A percentile compares a stretch with the other conserved stretches of the same genome.
Evolutionary conservation across 2,113 vertebrate genomes (phyloP).

Genomic region (Podarcis cretensis): DNA sequence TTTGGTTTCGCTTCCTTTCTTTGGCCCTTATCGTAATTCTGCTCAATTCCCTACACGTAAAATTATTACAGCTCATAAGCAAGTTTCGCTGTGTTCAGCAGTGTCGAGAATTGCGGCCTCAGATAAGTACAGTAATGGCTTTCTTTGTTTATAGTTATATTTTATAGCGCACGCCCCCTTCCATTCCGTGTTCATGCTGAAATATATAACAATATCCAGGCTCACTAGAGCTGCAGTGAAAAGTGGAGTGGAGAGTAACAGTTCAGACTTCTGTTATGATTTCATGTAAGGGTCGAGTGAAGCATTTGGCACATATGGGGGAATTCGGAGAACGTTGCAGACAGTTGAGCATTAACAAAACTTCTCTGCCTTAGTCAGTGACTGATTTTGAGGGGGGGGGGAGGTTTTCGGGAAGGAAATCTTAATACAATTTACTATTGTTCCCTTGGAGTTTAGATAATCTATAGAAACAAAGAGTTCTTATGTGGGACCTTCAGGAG

Average conservation of each 20-base stretch:
- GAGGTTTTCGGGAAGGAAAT: too few species aligned
- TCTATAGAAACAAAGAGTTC: not conserved
- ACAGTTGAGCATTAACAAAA: not conserved
- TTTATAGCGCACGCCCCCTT: not conserved
- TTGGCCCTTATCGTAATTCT: too few species aligned
- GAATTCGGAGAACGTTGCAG: not conserved
- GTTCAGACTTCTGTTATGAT: not conserved
- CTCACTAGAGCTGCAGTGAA: not conserved
- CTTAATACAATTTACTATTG: not conserved
- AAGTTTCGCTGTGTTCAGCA: not conserved
- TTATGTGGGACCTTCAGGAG: not conserved
- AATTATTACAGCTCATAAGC: not conserved
- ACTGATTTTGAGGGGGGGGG: not conserved
- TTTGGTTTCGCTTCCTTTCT: too few species aligned
- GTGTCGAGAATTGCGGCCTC: not conserved
- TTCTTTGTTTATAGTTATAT: not conserved
- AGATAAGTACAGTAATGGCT: not conserved
- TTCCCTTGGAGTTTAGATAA: not conserved
- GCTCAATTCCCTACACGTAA: too few species aligned
- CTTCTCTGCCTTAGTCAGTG: not conserved
- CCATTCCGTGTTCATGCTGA: not conserved
- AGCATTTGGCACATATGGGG: not conserved
- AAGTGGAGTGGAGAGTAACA: not conserved
- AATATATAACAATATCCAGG: not conserved
- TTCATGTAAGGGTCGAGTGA: not conserved